A percentile compares a stretch with the other conserved stretches of the same genome.
Conservation (phyloP, 1,140 invertebrate genomes). For the Drosophila nebulosa region DNA sequence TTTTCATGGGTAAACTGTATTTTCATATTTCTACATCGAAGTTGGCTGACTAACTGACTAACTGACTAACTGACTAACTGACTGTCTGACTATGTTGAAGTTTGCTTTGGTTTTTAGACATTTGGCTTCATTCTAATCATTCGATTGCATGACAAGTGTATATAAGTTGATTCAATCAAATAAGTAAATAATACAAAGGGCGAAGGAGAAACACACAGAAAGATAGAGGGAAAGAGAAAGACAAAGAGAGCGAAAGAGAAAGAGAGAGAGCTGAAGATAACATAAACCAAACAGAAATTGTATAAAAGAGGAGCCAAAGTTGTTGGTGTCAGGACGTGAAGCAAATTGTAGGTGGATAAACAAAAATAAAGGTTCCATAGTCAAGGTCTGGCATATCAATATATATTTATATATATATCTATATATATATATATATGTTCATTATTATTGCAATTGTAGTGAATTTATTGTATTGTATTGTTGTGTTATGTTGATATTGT, state of each 20-base stretch:
- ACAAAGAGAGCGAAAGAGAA: no score
- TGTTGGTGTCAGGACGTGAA: background rate
- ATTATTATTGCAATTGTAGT: constrained; percentile 34
- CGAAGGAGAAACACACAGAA: constrained; percentile 46
- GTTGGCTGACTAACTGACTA: background rate
- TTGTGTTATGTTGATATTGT: constrained; percentile 40
- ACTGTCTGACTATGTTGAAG: background rate
- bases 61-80: no score
- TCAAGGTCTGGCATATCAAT: background rate
- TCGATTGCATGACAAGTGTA: constrained; percentile 68
- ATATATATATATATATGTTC: constrained; percentile 17
- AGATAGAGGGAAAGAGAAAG: constrained; percentile 16
- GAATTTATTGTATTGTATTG: constrained; percentile 56
- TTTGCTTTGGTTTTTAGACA: background rate
- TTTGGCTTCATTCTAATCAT: constrained; percentile 51
- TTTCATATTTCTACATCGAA: background rate
- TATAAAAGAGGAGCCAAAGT: background rate
- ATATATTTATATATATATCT: constrained; percentile 31
- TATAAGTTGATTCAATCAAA: constrained; percentile 65
- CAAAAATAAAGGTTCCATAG: constrained; percentile 9
- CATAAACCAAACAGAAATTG: background rate
- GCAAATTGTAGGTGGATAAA: constrained; percentile 5
- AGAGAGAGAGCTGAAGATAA: background rate
- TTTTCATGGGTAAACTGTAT: background rate
- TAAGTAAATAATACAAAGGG: constrained; percentile 43